A percentile compares a stretch with the other conserved stretches of the same genome.
phyloP scores from a whole-genome alignment of 2,888 invertebrate genomes.

The Drosophila recens region DNA sequence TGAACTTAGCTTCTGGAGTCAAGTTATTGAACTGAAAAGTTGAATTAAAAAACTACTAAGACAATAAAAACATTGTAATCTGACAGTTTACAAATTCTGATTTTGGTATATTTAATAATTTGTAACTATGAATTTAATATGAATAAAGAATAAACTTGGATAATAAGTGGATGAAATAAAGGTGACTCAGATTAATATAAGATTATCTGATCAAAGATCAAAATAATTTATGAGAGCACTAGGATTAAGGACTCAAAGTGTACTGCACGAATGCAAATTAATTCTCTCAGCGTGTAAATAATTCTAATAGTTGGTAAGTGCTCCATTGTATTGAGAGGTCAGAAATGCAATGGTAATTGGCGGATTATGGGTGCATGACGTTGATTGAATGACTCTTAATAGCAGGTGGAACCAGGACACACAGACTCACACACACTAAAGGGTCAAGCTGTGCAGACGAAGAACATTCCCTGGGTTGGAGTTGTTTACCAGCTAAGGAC shows the following conservation, averaged over 20 bases:
- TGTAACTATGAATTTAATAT: no score
- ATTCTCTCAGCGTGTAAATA: background rate
- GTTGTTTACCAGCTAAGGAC: conserved; percentile 6
- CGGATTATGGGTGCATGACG: conserved; percentile 13
- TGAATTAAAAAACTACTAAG: background rate
- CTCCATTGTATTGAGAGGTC: background rate
- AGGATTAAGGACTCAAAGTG: background rate
- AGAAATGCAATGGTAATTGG: conserved; percentile 14
- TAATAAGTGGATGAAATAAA: no score
- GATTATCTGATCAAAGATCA: no score
- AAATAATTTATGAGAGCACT: no score
- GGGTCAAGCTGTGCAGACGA: conserved; percentile 13
- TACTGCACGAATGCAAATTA: background rate
- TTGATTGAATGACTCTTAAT: conserved; percentile 21
- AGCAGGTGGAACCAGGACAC: conserved; percentile 5
- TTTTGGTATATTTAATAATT: background rate
- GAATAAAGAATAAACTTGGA: no score
- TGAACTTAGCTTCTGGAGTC: background rate
- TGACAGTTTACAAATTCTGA: background rate
- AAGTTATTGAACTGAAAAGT: background rate
- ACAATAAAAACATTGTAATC: background rate
- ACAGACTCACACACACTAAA: background rate
- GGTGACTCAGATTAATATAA: no score
- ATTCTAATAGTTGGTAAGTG: background rate
- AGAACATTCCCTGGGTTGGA: conserved; percentile 1